Percentiles rank a stretch among this genome's conserved stretches.
Evolutionary conservation across 1,140 invertebrate species (phyloP).

Genomic region (Panagrolaimus sp.): DNA sequence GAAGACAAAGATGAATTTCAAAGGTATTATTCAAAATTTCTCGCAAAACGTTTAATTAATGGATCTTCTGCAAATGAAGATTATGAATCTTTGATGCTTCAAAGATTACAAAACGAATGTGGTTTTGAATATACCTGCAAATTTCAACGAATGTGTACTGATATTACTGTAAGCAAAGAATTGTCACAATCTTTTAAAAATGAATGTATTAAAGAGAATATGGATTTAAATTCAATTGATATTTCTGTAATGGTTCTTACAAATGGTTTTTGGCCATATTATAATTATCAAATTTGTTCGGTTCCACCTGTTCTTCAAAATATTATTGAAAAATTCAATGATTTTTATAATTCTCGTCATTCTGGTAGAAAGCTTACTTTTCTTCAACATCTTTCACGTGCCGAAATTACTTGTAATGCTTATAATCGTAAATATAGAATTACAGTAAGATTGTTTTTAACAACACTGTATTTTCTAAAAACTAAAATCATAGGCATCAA

Average conservation of each 20-base stretch:
- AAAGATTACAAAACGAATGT: slow-evolving; percentile 91
- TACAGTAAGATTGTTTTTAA: not conserved
- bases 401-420: slow-evolving; percentile 89
- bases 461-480: not conserved
- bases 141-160: slow-evolving; percentile 81
- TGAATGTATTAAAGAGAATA: slow-evolving; percentile 2
- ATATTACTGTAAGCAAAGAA: slow-evolving; percentile 86
- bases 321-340: slow-evolving; percentile 64
- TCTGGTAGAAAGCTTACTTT: slow-evolving; percentile 94
- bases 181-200: slow-evolving; percentile 60
- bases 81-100: slow-evolving; percentile 98
- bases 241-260: slow-evolving; percentile 71
- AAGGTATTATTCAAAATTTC: slow-evolving; percentile 98
- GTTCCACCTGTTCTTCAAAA: not conserved
- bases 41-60: slow-evolving; percentile 89
- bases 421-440: slow-evolving; percentile 68
- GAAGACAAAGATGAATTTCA: slow-evolving; percentile 99
- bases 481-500: slow-evolving; percentile 76
- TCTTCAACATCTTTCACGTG: slow-evolving; percentile 96
- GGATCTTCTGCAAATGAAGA: slow-evolving; percentile 98
- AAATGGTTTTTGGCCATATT: slow-evolving; percentile 95
- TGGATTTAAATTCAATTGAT: slow-evolving; percentile 55
- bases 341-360: slow-evolving; percentile 89
- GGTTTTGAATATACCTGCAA: slow-evolving; percentile 99
- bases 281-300: slow-evolving; percentile 51